These are phyloP conservation scores for Phaenicophaeus curvirostris DNA, from an alignment of 2,797 vertebrate species.

Conservation along the genomic window DNA sequence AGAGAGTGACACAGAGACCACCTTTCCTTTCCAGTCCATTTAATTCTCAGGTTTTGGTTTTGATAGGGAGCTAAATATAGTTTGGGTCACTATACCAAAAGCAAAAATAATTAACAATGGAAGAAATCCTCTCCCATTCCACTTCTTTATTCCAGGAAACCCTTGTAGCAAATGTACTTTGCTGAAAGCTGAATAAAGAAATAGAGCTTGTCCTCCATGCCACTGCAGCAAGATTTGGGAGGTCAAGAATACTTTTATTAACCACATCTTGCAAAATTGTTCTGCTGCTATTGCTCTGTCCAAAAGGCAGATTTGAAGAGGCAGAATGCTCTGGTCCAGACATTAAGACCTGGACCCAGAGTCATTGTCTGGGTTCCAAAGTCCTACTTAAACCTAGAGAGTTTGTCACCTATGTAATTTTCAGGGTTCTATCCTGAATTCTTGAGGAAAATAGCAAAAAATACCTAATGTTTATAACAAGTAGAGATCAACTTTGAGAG, in stretches of 20 bases:
- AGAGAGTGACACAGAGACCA: conserved; percentile 52
- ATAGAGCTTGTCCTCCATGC: background rate
- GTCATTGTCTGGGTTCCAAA: background rate
- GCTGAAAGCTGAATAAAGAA: background rate
- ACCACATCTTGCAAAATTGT: background rate
- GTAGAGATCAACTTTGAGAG: conserved; percentile 28
- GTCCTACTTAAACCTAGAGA: background rate
- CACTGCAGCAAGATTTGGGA: background rate
- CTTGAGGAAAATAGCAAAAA: background rate
- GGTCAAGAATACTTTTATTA: background rate
- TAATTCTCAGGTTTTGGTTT: conserved; percentile 50
- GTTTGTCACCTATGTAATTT: background rate
- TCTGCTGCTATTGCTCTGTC: background rate
- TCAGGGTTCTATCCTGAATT: background rate
- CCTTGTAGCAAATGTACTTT: background rate
- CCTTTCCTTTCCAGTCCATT: conserved; percentile 68
- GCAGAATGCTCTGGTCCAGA: background rate
- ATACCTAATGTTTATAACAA: background rate
- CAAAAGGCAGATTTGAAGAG: background rate
- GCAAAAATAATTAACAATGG: conserved; percentile 51
- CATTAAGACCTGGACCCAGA: background rate
- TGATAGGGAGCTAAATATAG: conserved; percentile 60
- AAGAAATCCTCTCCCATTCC: background rate
- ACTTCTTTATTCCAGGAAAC: background rate
- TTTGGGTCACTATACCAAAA: conserved; percentile 25